Evolutionary conservation across 2,797 vertebrate species (phyloP).

Genomic region (Tokudaia tokunoshimensis): DNA sequence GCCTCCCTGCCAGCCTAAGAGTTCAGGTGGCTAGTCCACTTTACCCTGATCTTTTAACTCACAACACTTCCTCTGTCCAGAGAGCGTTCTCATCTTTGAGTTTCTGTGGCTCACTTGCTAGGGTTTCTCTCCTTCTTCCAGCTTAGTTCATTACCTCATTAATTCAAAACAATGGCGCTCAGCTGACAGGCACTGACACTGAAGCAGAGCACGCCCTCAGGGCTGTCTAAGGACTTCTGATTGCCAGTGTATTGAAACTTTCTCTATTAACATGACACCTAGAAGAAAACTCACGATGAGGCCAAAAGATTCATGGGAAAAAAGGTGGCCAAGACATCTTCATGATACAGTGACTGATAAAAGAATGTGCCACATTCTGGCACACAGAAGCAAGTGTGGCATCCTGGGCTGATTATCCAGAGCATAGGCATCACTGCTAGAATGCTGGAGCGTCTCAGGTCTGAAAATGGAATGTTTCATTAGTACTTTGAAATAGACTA

Average conservation of each 20-base stretch:
- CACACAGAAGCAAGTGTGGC: not conserved
- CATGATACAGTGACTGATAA: not conserved
- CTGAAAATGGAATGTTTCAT: conserved; percentile 62
- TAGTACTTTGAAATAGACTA: conserved; percentile 49
- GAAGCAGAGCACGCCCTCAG: not conserved
- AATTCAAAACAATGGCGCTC: conserved; percentile 49
- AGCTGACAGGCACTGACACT: not conserved
- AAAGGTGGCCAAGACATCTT: conserved; percentile 19
- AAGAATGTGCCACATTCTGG: conserved; percentile 56
- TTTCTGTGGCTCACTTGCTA: conserved; percentile 34
- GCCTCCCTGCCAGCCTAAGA: not conserved
- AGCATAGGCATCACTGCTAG: conserved; percentile 37
- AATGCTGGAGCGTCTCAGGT: conserved; percentile 59
- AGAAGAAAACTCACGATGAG: conserved; percentile 38
- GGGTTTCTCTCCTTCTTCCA: not conserved
- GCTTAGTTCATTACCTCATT: not conserved
- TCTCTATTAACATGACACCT: conserved; percentile 19
- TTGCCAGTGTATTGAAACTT: not conserved
- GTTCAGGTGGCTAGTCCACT: conserved; percentile 2
- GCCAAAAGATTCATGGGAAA: not conserved
- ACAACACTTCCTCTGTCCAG: not conserved
- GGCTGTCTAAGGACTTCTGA: conserved; percentile 16
- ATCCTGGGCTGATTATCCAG: not conserved
- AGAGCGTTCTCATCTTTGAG: conserved; percentile 26
- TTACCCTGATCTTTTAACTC: not conserved